Conservation (phyloP, 1,140 invertebrate species). For the Augochlora pura region DNA sequence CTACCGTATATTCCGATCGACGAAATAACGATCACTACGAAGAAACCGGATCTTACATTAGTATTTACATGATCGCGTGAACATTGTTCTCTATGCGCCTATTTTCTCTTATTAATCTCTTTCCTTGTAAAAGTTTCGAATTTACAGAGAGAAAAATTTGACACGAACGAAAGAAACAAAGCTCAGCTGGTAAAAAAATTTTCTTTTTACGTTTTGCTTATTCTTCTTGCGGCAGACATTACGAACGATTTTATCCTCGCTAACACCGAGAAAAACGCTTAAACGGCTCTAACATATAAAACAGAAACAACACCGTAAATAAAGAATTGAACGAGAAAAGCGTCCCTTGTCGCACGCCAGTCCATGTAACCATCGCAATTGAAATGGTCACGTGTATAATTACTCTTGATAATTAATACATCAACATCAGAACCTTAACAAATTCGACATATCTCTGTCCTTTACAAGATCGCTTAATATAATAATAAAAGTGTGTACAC, state of each 20-base stretch:
- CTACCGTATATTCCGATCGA: constrained; percentile 50
- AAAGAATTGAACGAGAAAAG: constrained; percentile 39
- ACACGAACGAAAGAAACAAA: constrained; percentile 21
- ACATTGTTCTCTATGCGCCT: constrained; percentile 8
- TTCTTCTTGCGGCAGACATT: constrained; percentile 8
- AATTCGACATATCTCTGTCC: constrained; percentile 38
- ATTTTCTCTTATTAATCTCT: background rate
- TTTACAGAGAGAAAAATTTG: constrained; percentile 58
- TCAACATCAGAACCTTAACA: constrained; percentile 50
- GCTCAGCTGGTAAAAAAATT: constrained; percentile 7
- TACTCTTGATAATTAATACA: constrained; percentile 41
- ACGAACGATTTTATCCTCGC: background rate
- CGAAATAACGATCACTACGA: constrained; percentile 60
- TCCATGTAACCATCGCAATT: constrained; percentile 15
- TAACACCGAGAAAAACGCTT: constrained; percentile 26
- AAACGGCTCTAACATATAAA: constrained; percentile 38
- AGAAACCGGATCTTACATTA: constrained; percentile 69
- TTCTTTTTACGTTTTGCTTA: background rate
- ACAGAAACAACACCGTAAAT: constrained; percentile 49
- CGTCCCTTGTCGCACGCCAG: constrained; percentile 38
- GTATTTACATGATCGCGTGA: constrained; percentile 64
- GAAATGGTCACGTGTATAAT: constrained; percentile 25
- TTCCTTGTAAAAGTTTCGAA: constrained; percentile 52
- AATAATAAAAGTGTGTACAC: constrained; percentile 48
- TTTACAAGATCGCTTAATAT: constrained; percentile 44